These are phyloP conservation scores for Diarsia brunnea DNA, from an alignment of 2,888 invertebrate species.

Conservation along the genomic window DNA sequence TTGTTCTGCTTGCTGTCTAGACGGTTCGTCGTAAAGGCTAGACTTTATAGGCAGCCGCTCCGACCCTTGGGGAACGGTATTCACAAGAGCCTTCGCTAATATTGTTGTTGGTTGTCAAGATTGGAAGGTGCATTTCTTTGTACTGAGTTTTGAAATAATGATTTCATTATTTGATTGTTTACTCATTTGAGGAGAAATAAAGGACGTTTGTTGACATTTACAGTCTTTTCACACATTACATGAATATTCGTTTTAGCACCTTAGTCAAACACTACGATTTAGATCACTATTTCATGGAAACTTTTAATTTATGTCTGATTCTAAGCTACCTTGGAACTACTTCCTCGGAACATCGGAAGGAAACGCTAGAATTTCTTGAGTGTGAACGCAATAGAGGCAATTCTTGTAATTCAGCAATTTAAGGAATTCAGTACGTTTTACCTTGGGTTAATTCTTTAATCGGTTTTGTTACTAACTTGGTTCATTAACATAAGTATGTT, in stretches of 20 bases:
- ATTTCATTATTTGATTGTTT: background rate
- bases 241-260: background rate
- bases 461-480: constrained; percentile 37
- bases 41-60: constrained; percentile 46
- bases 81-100: constrained; percentile 44
- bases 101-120: constrained; percentile 24
- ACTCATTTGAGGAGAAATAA: background rate
- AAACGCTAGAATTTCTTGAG: constrained; percentile 24
- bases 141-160: background rate
- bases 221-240: background rate
- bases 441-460: constrained; percentile 62
- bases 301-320: constrained; percentile 9
- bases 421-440: constrained; percentile 51
- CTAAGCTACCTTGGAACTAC: constrained; percentile 18
- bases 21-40: constrained; percentile 64
- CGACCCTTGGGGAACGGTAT: constrained; percentile 33
- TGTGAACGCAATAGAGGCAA: constrained; percentile 37
- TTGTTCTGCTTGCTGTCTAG: constrained; percentile 58
- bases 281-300: background rate
- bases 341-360: constrained; percentile 45
- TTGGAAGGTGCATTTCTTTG: constrained; percentile 32
- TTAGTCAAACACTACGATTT: background rate
- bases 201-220: background rate
- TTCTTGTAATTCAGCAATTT: constrained; percentile 48
- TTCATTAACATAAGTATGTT: constrained; percentile 55